Evolutionary conservation across 2,888 invertebrate genomes (phyloP).

Genomic region (Plebejus argus): DNA sequence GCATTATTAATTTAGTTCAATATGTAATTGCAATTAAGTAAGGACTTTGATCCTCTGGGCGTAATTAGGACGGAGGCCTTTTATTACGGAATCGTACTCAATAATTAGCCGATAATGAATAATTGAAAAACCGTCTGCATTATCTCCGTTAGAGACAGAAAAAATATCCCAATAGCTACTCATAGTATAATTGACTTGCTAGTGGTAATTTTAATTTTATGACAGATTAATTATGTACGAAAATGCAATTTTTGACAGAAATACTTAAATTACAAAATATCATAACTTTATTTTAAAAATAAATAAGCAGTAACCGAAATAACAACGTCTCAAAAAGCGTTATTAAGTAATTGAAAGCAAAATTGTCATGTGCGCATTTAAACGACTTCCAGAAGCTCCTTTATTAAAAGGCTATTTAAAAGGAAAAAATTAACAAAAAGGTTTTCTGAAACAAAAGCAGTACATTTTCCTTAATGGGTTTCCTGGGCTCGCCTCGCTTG

Average conservation of each 20-base stretch:
- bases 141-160: neutral
- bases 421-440: slow-evolving; percentile 12
- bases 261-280: neutral
- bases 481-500: neutral
- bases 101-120: slow-evolving; percentile 9
- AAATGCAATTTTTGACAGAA: no score
- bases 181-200: neutral
- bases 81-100: neutral
- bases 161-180: neutral
- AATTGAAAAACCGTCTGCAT: neutral
- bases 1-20: neutral
- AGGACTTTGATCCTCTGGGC: neutral
- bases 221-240: no score
- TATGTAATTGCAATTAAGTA: neutral
- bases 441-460: neutral
- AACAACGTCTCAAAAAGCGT: no score
- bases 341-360: no score
- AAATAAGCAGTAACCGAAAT: neutral
- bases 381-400: neutral
- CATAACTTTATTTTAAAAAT: neutral
- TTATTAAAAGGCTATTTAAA: neutral
- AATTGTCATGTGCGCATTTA: neutral
- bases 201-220: neutral
- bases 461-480: slow-evolving; percentile 5
- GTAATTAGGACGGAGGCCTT: neutral